A percentile compares a stretch with the other conserved stretches of the same genome.
phyloP scores from a whole-genome alignment of 2,113 vertebrate species.

The Caracal caracal region DNA sequence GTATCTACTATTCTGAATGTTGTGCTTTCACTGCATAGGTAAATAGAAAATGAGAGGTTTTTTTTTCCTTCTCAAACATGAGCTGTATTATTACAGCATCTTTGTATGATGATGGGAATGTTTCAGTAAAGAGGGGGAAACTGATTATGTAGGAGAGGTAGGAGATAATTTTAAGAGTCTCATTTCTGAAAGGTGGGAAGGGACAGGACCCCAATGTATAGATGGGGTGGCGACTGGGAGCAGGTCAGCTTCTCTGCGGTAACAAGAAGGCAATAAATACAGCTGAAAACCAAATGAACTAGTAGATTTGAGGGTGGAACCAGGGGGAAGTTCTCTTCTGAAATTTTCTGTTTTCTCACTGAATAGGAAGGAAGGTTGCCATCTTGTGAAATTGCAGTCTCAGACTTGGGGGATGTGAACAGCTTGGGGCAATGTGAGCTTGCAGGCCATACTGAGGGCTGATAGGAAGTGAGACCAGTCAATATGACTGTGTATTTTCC shows the following conservation, averaged over 20 bases:
- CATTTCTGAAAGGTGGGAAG: not conserved
- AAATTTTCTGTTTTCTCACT: conserved; percentile 1
- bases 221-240: not conserved
- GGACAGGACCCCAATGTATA: not conserved
- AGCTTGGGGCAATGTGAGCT: not conserved
- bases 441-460: not conserved
- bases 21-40: not conserved
- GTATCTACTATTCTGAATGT: not conserved
- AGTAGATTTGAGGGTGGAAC: not conserved
- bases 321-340: not conserved
- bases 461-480: not conserved
- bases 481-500: not conserved
- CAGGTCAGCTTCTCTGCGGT: not conserved
- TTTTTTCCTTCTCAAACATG: not conserved
- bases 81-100: not conserved
- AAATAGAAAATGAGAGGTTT: not conserved
- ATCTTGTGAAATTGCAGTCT: conserved; percentile 11
- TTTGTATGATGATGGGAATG: not conserved
- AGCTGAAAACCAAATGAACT: not conserved
- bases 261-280: not conserved
- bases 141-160: not conserved
- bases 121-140: not conserved
- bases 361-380: not conserved
- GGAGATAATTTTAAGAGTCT: not conserved
- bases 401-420: not conserved